These are phyloP conservation scores for Oncorhynchus nerka DNA, from an alignment of 2,113 vertebrate genomes.

Conservation along the genomic window DNA sequence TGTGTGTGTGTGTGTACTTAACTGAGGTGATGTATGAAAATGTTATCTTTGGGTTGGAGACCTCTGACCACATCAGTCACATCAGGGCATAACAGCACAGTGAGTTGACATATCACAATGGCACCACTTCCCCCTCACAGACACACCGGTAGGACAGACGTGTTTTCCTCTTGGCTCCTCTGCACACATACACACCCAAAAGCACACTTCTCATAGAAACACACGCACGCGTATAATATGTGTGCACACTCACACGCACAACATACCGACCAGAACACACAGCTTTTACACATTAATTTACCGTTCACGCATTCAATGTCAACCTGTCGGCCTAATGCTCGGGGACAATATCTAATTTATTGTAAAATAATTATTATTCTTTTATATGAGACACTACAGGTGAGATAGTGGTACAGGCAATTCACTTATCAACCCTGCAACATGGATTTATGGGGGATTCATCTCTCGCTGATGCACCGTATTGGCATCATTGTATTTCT, in stretches of 20 bases:
- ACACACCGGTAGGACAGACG: too few species aligned
- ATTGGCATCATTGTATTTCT: conserved; percentile 61
- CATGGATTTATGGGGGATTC: conserved; percentile 63
- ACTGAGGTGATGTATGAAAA: conserved; percentile 28
- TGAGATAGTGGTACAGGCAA: conserved; percentile 64
- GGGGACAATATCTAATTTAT: conserved; percentile 52
- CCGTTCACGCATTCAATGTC: neutral
- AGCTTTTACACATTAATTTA: conserved; percentile 5
- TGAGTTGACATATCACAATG: conserved; percentile 20
- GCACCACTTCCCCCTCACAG: neutral
- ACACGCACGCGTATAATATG: neutral
- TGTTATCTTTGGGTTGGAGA: conserved; percentile 28
- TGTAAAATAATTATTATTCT: conserved; percentile 59
- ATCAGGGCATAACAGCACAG: conserved; percentile 15
- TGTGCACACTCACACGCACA: neutral
- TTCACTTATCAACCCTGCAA: conserved; percentile 68
- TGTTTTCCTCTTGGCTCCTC: conserved; percentile 1
- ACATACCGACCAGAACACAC: neutral
- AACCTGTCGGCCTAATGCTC: conserved; percentile 19
- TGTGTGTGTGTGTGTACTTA: conserved; percentile 27
- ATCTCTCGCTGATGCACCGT: conserved; percentile 44
- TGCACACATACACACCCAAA: neutral
- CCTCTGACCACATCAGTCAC: conserved; percentile 34
- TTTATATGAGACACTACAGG: conserved; percentile 55
- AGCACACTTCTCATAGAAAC: neutral